Evolutionary conservation across 2,113 vertebrate species (phyloP), one percentile per base, ranked within the genome.

Genomic region (Lasiurus borealis): DNA sequence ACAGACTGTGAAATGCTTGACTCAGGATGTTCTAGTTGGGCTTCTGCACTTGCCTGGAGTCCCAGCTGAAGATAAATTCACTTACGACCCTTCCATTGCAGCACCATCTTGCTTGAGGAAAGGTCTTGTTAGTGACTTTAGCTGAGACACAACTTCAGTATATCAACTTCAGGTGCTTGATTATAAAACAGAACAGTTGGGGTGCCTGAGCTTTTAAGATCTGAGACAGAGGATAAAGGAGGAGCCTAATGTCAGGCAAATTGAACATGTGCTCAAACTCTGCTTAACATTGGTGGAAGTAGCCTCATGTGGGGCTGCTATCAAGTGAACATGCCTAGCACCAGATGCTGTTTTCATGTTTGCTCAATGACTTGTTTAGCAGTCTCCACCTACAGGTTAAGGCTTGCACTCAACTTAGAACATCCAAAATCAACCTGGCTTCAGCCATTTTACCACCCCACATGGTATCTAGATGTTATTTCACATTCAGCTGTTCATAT

Each of bases 1-100:
- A 2, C 1, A 62, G 59, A 23, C 13, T 2, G 0, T 31, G 6
- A 2, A 46, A 36, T 23, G 27, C 52, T 71, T 16, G 25, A 66
- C 13, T 91, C 16, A 2, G 71, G 59, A 54, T 34, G 14, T 91
- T 91, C 92, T 71, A 86, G 0, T 83, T 77, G 82, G 57, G 19
- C 31, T 81, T 7, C 0, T 57, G 12, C 10, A 23, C 8, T n/a
- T 44, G 64, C 34, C 81, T 21, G 3, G 75, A 75, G 40, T 50
- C 73, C 71, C 80, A 93, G 57, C 80, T 91, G 23, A 54, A 29
- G 44, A 44, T 34, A 19, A 62, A 50, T 40, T 92, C 82, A 21
- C 27, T 69, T 54, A 4, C 8, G 7, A 10, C n/a, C 52, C 27
- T 46, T 18, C 34, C 23, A 6, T 40, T 18, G 0, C 50, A 23